A percentile compares a stretch with the other conserved stretches of the same genome.
Conservation (phyloP, 2,888 invertebrate genomes). For the Gymnoscelis rufifasciata region DNA sequence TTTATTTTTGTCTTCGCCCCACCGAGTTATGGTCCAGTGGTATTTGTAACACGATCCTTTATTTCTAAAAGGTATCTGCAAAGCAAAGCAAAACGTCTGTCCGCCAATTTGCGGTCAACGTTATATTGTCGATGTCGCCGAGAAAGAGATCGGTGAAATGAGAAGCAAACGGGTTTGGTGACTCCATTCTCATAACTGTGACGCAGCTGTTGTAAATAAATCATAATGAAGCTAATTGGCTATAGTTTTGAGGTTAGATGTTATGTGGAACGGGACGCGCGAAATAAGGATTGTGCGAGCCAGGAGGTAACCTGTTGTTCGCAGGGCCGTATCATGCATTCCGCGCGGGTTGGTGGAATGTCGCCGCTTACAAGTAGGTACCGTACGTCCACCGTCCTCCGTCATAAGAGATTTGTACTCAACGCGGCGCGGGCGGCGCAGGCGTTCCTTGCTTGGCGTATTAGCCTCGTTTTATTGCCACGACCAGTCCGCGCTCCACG, state of each 20-base stretch:
- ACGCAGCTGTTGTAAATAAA: constrained; percentile 61
- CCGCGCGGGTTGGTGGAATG: constrained; percentile 70
- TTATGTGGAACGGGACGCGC: constrained; percentile 53
- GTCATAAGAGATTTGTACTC: constrained; percentile 69
- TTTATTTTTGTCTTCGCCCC: constrained; percentile 78
- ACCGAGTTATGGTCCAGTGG: constrained; percentile 77
- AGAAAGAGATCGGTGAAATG: constrained; percentile 68
- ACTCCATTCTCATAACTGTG: constrained; percentile 46
- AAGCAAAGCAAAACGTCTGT: constrained; percentile 62
- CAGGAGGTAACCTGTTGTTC: constrained; percentile 61
- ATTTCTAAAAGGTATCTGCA: constrained; percentile 56
- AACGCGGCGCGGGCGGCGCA: constrained; percentile 46
- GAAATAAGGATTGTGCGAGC: constrained; percentile 49
- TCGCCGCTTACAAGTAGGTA: constrained; percentile 63
- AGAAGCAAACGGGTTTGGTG: constrained; percentile 64
- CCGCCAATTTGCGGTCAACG: constrained; percentile 68
- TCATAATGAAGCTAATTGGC: constrained; percentile 35
- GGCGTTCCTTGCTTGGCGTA: constrained; percentile 47
- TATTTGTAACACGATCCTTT: constrained; percentile 75
- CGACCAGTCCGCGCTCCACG: constrained; percentile 48
- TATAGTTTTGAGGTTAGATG: constrained; percentile 51
- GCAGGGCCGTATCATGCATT: constrained; percentile 66
- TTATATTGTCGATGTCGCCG: constrained; percentile 67
- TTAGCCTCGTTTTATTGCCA: constrained; percentile 60
- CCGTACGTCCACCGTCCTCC: constrained; percentile 66